Percentiles rank a stretch among this genome's conserved stretches.
phyloP scores from a whole-genome alignment of 1,140 invertebrate genomes.

The Stenopsyche tienmushanensis region DNA sequence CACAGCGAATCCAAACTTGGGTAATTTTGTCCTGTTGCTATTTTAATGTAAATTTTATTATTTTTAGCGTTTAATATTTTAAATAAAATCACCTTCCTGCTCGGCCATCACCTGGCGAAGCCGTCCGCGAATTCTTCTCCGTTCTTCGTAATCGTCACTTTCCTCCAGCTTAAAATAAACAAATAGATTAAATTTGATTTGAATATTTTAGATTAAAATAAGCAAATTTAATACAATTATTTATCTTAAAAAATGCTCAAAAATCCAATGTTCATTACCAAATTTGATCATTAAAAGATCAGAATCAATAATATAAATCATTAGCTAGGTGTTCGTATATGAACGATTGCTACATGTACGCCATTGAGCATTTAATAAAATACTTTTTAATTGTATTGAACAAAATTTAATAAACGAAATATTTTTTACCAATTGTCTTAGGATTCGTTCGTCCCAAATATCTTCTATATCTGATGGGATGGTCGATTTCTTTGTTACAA shows the following conservation, averaged over 20 bases:
- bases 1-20: too few species aligned
- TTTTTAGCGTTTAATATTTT: too few species aligned
- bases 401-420: background rate
- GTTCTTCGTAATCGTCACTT: constrained; percentile 82
- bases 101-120: constrained; percentile 75
- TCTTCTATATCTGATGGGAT: constrained; percentile 60
- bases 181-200: background rate
- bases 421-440: constrained; percentile 65
- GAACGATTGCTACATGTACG: too few species aligned
- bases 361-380: too few species aligned
- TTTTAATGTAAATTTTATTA: too few species aligned
- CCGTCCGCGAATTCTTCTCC: constrained; percentile 75
- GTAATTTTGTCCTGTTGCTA: too few species aligned
- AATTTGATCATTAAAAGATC: too few species aligned
- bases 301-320: too few species aligned
- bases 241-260: too few species aligned
- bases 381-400: too few species aligned
- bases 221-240: constrained; percentile 9
- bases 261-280: too few species aligned
- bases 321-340: too few species aligned
- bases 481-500: constrained; percentile 50
- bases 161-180: constrained; percentile 71
- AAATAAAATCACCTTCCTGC: constrained; percentile 78
- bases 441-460: constrained; percentile 72
- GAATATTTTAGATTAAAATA: background rate